Conservation (phyloP, 2,113 vertebrate genomes). For the Chauna torquata region DNA sequence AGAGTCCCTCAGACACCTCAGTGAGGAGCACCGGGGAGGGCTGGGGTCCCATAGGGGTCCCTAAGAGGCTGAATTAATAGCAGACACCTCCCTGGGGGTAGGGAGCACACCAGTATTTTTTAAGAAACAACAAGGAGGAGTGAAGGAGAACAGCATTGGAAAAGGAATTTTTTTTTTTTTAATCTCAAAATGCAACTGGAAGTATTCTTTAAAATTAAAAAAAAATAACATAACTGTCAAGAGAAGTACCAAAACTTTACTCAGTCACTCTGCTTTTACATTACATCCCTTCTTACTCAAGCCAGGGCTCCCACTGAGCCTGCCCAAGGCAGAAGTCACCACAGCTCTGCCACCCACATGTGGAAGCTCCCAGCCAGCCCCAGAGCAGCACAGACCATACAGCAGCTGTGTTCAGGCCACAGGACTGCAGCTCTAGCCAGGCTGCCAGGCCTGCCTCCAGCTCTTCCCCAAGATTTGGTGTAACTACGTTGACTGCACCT, state of each 20-base stretch:
- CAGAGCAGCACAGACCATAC: rapidly evolving
- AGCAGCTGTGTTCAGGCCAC: rapidly evolving
- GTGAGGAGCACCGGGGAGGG: background rate
- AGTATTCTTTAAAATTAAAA: background rate
- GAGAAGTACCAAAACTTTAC: background rate
- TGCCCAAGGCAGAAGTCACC: background rate
- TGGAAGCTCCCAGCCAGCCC: background rate
- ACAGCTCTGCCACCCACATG: rapidly evolving
- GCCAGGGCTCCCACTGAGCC: background rate
- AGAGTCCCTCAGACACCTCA: background rate
- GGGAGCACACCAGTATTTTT: background rate
- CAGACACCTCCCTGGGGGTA: background rate
- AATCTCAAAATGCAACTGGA: background rate
- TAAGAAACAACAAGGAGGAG: background rate
- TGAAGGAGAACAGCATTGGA: background rate
- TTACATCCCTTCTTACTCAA: background rate
- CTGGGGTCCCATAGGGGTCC: rapidly evolving
- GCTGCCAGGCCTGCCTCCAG: background rate
- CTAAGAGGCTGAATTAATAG: background rate
- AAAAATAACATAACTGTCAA: background rate
- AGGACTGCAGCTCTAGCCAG: background rate
- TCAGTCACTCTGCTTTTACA: background rate
- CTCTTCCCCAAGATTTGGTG: background rate
- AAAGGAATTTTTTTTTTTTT: background rate
- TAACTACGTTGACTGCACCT: background rate